Percentiles rank a stretch among this genome's conserved stretches.
phyloP scores from a whole-genome alignment of 2,797 vertebrate genomes.

The Sorex maritimensis region DNA sequence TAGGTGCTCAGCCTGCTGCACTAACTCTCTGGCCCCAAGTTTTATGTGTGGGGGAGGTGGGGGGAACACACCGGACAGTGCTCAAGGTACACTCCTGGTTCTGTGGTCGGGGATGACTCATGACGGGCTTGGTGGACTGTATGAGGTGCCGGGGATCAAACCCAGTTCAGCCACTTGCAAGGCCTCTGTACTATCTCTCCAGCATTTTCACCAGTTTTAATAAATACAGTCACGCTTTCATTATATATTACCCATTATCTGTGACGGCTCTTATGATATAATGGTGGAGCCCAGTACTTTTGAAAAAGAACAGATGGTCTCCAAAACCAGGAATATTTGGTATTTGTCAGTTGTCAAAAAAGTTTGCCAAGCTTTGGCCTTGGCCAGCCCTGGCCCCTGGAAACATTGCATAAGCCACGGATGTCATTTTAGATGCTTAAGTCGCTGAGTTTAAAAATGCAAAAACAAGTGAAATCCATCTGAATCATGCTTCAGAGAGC shows the following conservation, averaged over 20 bases:
- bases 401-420: not conserved
- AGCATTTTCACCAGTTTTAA: not conserved
- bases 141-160: too few species aligned
- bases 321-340: not conserved
- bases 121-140: too few species aligned
- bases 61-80: too few species aligned
- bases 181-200: too few species aligned
- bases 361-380: not conserved
- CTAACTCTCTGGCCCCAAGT: too few species aligned
- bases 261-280: not conserved
- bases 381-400: not conserved
- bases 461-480: not conserved
- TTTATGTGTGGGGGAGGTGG: too few species aligned
- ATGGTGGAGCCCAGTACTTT: not conserved
- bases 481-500: conserved; percentile 33
- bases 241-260: not conserved
- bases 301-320: not conserved
- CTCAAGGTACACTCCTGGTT: too few species aligned
- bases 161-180: too few species aligned
- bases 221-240: not conserved
- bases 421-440: conserved; percentile 7
- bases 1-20: too few species aligned
- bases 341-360: conserved; percentile 32
- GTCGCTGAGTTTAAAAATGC: conserved; percentile 20
- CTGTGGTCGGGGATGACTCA: too few species aligned